Conservation (phyloP, 2,888 invertebrate species). For the Pandemis corylana region DNA sequence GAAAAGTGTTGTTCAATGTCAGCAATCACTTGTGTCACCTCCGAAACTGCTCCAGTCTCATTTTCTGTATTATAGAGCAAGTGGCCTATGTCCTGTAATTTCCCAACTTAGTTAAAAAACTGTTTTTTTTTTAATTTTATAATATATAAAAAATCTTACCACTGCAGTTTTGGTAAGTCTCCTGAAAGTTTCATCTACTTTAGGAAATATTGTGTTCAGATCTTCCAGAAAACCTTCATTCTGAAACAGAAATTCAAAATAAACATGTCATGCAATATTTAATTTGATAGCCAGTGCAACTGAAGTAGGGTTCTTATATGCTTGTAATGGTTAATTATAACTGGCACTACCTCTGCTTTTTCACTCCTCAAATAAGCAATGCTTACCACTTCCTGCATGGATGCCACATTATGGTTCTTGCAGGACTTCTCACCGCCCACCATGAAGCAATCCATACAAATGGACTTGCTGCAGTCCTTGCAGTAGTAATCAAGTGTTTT, state of each 20-base stretch:
- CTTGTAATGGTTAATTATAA: no score
- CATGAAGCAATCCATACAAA: conserved; percentile 78
- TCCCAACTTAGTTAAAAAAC: background rate
- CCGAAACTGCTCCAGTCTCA: conserved; percentile 59
- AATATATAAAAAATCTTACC: conserved; percentile 55
- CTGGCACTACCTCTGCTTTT: no score
- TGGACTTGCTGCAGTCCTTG: conserved; percentile 67
- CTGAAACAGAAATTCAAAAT: conserved; percentile 58
- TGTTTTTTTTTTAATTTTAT: background rate
- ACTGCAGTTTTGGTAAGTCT: conserved; percentile 77
- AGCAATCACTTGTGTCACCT: conserved; percentile 60
- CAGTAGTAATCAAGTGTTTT: conserved; percentile 75
- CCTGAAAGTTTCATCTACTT: conserved; percentile 71
- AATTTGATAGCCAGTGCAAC: background rate
- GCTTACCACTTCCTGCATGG: conserved; percentile 74
- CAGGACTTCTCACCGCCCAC: conserved; percentile 75
- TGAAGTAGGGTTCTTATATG: no score
- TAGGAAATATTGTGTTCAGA: conserved; percentile 61
- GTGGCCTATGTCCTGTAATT: conserved; percentile 72
- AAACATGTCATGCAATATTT: background rate
- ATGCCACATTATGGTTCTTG: conserved; percentile 71
- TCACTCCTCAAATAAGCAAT: background rate
- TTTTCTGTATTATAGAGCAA: conserved; percentile 66
- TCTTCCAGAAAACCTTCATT: conserved; percentile 66
- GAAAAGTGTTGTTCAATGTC: conserved; percentile 81